Base-by-base conservation (phyloP, 2,797 vertebrate species). In the Pteropus rufus region DNA sequence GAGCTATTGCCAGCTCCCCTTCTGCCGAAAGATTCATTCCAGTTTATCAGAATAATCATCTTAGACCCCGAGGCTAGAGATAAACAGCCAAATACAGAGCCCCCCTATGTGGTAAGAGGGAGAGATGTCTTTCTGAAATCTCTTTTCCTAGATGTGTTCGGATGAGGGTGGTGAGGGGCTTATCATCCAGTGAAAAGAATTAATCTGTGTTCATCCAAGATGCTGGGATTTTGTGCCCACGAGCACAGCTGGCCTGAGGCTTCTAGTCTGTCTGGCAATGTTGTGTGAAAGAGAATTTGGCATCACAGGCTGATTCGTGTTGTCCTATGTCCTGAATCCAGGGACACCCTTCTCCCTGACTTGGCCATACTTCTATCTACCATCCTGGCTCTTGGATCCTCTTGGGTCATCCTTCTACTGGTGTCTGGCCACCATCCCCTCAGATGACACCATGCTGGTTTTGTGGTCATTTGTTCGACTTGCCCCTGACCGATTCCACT, bases 1-100 rank as follows among this genome's bases (percentile, higher is more conserved):
- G 92, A 89, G 89, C 94, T 98, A 79, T 87, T 98, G 98, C 98
- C 77, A 64, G 69, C 92, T 97, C 94, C 92, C 97, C 96, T 98
- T 96, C 97, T 81, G 93, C 34, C 10, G 12, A 83, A 94, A 97
- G 96, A 92, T 97, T 98, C 97, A 97, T 97, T 97, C 96, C 92
- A 46, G 96, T 98, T 98, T 98, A 98, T 98, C 97, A 34, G 36
- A 95, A 95, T 98, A 97, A 98, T 98, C 97, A 98, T 98, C 94
- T 84, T 91, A 96, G 96, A 76, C 95, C 92, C 58, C 77, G 64
- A 98, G 91, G 81, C 52, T 90, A 69, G 79, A 77, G 41, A 97
- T 95, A 97, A 98, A 98, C 11, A 96, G 89, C 88, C 88, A 76
- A 92, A 97, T 97, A 64, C 87, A 97, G 92, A 97, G 97, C 83